Conservation (phyloP, 2,113 vertebrate genomes). For the Otolemur garnettii region DNA sequence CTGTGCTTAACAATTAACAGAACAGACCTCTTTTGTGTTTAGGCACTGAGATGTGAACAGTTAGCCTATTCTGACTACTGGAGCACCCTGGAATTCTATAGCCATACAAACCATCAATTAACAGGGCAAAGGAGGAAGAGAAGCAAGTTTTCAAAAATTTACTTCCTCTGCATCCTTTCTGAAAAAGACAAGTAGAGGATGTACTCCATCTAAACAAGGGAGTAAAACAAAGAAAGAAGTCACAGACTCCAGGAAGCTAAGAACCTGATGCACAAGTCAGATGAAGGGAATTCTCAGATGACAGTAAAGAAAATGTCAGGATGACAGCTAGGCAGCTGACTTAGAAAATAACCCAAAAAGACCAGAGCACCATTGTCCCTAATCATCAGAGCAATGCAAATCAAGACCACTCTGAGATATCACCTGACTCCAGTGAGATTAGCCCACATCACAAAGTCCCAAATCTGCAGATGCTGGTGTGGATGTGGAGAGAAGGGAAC, state of each 20-base stretch:
- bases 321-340: not conserved
- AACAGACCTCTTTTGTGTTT: not conserved
- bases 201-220: not conserved
- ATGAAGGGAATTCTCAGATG: not conserved
- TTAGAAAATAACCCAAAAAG: not conserved
- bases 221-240: constrained; percentile 14
- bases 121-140: not conserved
- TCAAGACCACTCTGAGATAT: too few species aligned
- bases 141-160: not conserved
- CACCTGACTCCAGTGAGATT: too few species aligned
- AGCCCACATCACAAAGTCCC: too few species aligned
- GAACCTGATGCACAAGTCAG: not conserved
- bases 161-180: not conserved
- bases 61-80: not conserved
- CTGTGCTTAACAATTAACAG: not conserved
- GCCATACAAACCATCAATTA: not conserved
- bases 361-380: not conserved
- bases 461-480: too few species aligned
- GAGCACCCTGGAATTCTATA: not conserved
- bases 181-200: not conserved
- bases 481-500: too few species aligned
- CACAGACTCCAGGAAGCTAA: not conserved
- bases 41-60: not conserved
- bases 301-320: too few species aligned
- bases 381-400: too few species aligned